These are phyloP conservation scores for Megamerina dolium DNA, from an alignment of 2,888 invertebrate species.

Conservation along the genomic window DNA sequence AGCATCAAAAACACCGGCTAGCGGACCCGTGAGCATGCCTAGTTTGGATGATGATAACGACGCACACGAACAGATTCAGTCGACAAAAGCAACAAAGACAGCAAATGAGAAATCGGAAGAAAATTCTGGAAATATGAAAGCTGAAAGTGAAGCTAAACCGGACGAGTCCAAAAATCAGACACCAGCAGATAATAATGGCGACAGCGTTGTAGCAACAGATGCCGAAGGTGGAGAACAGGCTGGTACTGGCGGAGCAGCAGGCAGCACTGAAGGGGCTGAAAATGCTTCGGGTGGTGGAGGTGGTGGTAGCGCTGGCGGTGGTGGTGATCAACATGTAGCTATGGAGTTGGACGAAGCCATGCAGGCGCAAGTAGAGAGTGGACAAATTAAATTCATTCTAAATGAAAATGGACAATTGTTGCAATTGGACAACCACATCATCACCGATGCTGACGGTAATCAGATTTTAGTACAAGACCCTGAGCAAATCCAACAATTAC, in stretches of 20 bases:
- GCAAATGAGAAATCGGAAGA: constrained; percentile 14
- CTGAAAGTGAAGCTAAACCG: constrained; percentile 12
- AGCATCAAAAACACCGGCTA: constrained; percentile 15
- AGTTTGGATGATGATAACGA: constrained; percentile 49
- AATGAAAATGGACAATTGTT: constrained; percentile 49
- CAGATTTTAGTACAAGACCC: constrained; percentile 50
- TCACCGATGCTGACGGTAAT: constrained; percentile 50
- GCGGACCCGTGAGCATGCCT: constrained; percentile 48
- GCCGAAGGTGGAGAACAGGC: background rate
- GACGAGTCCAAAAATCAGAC: constrained; percentile 9
- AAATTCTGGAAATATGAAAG: constrained; percentile 20
- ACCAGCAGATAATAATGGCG: constrained; percentile 10
- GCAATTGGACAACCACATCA: constrained; percentile 49
- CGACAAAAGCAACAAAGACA: constrained; percentile 22
- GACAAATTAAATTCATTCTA: constrained; percentile 50
- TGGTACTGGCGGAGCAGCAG: constrained; percentile 7
- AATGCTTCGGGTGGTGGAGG: no score
- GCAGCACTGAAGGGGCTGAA: constrained; percentile 21
- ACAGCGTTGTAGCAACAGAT: constrained; percentile 6
- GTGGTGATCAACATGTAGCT: constrained; percentile 39
- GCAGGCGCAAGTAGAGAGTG: constrained; percentile 49
- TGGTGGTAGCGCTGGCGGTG: constrained; percentile 21
- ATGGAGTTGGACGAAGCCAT: constrained; percentile 50
- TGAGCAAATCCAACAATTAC: constrained; percentile 49
- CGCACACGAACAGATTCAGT: constrained; percentile 23